Base-by-base conservation (phyloP, 2,888 invertebrate species). In the Mycalesis mineus region DNA sequence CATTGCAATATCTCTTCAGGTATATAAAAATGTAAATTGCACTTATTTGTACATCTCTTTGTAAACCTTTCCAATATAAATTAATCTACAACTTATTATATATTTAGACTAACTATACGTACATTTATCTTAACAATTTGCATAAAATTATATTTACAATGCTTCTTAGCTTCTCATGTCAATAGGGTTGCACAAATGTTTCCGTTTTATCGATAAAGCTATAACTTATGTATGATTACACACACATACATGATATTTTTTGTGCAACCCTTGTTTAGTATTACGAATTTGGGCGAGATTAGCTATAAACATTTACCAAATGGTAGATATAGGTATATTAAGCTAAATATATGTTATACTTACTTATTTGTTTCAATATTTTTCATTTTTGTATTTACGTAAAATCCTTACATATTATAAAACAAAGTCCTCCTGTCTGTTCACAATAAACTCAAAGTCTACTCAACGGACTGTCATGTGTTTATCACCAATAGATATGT, bases 151-250 rank as follows among this genome's bases (percentile, higher is more conserved):
- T 28, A 29, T 49, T 49, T 49, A 61, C 37, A 56, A 55, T 57
- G 64, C 66, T 68, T 67, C 62, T 84, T 84, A 78, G 84, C 84
- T 84, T 84, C 65, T 80, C 77, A 79, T 73, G 68, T 45, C 14
- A 13, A 36, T 45, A 57, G 61, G 58, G 60, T 50, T 53, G 65
- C 61, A 55, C 56, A 61, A 58, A 60, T 58, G 56, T 60, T 60
- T 13, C n/a, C 7, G 7, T 33, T 31, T 6, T 15, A 36, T 28
- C 13, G 6, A 15, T 11, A 36, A 48, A 17, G 8, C 8, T 22
- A 7, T 0, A 33, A 42, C 5, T 17, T 2, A 15, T 41, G 2
- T 9, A 7, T 42, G 14, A 33, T 15, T 14, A 13, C 5, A 11
- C n/a, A 28, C 9, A 1, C 11, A 14, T 15, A 15, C 8, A 33